Percentiles rank a stretch among this genome's conserved stretches.
Evolutionary conservation across 2,888 invertebrate species (phyloP).

Genomic region (Phlogophora meticulosa): DNA sequence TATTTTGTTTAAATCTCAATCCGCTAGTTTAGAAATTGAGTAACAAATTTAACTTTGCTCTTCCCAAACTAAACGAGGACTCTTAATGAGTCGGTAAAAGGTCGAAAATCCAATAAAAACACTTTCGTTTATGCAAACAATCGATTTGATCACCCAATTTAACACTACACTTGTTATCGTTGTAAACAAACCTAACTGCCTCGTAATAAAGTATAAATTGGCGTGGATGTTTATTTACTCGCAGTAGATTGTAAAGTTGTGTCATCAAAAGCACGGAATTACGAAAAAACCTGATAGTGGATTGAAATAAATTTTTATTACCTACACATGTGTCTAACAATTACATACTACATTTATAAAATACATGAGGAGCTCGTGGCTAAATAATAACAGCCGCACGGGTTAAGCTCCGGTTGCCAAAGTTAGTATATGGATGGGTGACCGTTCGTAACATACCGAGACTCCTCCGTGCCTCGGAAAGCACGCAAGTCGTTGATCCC

Average conservation of each 20-base stretch:
- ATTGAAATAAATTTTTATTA: constrained; percentile 57
- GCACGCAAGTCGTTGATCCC: too few relatives aligned
- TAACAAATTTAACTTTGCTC: constrained; percentile 22
- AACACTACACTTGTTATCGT: background rate
- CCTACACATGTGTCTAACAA: constrained; percentile 37
- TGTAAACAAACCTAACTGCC: background rate
- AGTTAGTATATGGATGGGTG: too few relatives aligned
- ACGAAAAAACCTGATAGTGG: constrained; percentile 54
- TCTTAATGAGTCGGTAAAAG: constrained; percentile 22
- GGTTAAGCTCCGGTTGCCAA: too few relatives aligned
- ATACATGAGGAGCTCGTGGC: too few relatives aligned
- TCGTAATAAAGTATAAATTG: constrained; percentile 12
- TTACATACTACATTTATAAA: constrained; percentile 19
- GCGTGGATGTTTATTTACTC: background rate
- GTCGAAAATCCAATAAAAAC: constrained; percentile 41
- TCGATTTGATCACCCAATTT: constrained; percentile 3
- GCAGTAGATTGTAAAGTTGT: constrained; percentile 1
- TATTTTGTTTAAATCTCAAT: constrained; percentile 27
- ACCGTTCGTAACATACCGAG: too few relatives aligned
- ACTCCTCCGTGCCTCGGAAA: too few relatives aligned
- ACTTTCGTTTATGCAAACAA: constrained; percentile 23
- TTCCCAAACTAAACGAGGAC: constrained; percentile 20
- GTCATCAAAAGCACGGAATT: constrained; percentile 47
- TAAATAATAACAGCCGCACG: too few relatives aligned
- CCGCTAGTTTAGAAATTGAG: constrained; percentile 19